Conservation (phyloP, 2,797 vertebrate genomes). For the Oreochromis mossambicus region DNA sequence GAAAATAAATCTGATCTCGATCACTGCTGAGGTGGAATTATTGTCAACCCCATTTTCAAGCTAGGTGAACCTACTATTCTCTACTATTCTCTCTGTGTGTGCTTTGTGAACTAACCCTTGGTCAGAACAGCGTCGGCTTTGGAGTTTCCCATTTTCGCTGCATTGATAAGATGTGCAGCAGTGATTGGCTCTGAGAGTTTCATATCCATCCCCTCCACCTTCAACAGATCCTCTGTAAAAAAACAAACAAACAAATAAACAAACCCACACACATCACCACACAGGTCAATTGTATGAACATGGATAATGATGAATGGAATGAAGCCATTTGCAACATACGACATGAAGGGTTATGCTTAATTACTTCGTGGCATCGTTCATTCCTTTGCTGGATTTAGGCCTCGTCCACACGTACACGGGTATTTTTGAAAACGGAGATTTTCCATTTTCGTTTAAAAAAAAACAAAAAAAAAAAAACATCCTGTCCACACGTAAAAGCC, state of each 20-base stretch:
- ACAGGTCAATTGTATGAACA: background rate
- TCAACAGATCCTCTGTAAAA: slow-evolving; percentile 83
- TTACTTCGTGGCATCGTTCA: background rate
- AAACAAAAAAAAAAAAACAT: too few relatives aligned
- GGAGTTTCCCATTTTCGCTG: slow-evolving; percentile 86
- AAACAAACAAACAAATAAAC: background rate
- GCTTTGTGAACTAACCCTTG: slow-evolving; percentile 77
- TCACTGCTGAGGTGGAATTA: background rate
- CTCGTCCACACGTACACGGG: too few relatives aligned
- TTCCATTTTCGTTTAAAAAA: too few relatives aligned
- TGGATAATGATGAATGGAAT: background rate
- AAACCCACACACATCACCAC: background rate
- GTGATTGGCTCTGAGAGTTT: slow-evolving; percentile 83
- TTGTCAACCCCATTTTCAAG: background rate
- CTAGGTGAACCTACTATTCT: background rate
- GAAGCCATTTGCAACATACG: background rate
- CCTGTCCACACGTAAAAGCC: too few relatives aligned
- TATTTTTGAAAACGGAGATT: too few relatives aligned
- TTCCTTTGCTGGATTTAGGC: background rate
- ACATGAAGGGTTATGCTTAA: background rate
- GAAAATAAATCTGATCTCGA: background rate
- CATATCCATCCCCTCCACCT: slow-evolving; percentile 86
- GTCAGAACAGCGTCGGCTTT: slow-evolving; percentile 84
- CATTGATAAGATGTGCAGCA: slow-evolving; percentile 87
- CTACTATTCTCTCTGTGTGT: background rate